Percentiles rank a stretch among this genome's conserved stretches.
These are phyloP conservation scores for Lophius piscatorius DNA, from an alignment of 2,113 vertebrate species.

Conservation along the genomic window DNA sequence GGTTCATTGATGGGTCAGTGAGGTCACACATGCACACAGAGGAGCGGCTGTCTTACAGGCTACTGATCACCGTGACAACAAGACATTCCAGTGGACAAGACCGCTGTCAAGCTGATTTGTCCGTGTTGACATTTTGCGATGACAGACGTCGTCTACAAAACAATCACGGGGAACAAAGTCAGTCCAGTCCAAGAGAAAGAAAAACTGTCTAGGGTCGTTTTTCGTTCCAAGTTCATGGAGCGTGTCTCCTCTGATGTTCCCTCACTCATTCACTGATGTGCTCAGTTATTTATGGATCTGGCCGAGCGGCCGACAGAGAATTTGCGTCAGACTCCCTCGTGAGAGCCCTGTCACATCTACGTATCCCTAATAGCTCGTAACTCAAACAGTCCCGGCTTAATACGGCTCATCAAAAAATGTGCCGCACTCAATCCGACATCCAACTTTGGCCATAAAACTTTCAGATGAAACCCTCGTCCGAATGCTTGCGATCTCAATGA, in stretches of 20 bases:
- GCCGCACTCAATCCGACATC: slow-evolving; percentile 59
- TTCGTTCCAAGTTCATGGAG: slow-evolving; percentile 60
- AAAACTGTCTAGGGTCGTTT: slow-evolving; percentile 47
- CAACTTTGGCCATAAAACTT: slow-evolving; percentile 61
- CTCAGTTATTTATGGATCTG: slow-evolving; percentile 79
- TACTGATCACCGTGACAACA: slow-evolving; percentile 64
- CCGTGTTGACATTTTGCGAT: slow-evolving; percentile 44
- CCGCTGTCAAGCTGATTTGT: slow-evolving; percentile 65
- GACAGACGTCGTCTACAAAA: slow-evolving; percentile 45
- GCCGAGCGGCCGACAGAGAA: slow-evolving; percentile 65
- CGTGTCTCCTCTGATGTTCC: slow-evolving; percentile 69
- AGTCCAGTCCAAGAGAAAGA: slow-evolving; percentile 17
- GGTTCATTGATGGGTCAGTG: too few species aligned
- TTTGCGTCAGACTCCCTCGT: slow-evolving; percentile 63
- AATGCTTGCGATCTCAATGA: not conserved
- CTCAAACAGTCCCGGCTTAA: slow-evolving; percentile 69
- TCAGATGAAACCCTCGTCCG: slow-evolving; percentile 3
- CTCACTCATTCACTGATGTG: slow-evolving; percentile 67
- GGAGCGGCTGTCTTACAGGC: slow-evolving; percentile 68
- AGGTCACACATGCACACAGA: slow-evolving; percentile 51
- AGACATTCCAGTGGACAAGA: slow-evolving; percentile 48
- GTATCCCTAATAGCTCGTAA: slow-evolving; percentile 80
- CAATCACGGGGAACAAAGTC: slow-evolving; percentile 27
- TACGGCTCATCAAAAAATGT: slow-evolving; percentile 66
- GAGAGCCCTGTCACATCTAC: slow-evolving; percentile 79